A percentile compares a stretch with the other conserved stretches of the same genome.
Evolutionary conservation across 2,888 invertebrate species (phyloP).

Genomic region (Limnephilus marmoratus): DNA sequence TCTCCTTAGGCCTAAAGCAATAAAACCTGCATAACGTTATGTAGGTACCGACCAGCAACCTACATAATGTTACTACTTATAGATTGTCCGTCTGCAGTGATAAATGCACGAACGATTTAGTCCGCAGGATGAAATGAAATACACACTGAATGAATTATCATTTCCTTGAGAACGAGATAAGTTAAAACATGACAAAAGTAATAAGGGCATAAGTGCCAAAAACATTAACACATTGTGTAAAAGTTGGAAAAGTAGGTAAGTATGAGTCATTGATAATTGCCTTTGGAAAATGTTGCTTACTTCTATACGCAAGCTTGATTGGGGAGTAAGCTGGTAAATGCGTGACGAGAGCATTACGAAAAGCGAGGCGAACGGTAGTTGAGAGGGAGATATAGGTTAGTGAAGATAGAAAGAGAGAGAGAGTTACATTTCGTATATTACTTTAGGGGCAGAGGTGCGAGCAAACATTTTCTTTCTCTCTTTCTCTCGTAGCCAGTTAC

Average conservation of each 20-base stretch:
- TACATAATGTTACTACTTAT: background rate
- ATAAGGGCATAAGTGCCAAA: background rate
- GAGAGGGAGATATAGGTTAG: too few species aligned
- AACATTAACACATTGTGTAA: background rate
- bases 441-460: too few species aligned
- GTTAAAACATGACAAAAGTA: background rate
- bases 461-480: too few species aligned
- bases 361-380: too few species aligned
- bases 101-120: background rate
- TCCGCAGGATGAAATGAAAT: background rate
- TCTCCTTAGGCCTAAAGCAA: background rate
- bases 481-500: too few species aligned
- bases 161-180: background rate
- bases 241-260: background rate
- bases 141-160: constrained; percentile 7
- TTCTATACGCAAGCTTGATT: too few species aligned
- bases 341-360: too few species aligned
- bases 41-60: background rate
- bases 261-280: background rate
- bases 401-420: too few species aligned
- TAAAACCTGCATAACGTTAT: background rate
- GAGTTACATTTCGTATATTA: too few species aligned
- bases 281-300: too few species aligned
- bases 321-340: too few species aligned
- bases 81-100: background rate